phyloP scores from a whole-genome alignment of 2,113 vertebrate species.

The Smithornis capensis region DNA sequence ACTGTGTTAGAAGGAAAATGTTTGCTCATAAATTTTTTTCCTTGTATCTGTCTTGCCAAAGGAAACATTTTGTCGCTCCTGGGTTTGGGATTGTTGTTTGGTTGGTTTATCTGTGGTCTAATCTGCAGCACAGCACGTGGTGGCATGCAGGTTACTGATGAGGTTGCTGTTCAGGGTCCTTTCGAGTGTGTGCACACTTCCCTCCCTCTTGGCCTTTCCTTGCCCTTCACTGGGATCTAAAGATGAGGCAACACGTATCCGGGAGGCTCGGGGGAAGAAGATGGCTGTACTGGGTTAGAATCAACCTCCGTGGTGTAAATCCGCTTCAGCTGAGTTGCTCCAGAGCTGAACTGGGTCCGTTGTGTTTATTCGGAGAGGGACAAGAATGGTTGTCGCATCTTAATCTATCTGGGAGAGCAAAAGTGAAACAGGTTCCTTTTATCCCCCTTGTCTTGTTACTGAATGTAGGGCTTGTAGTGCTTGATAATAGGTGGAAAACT shows the following conservation, averaged over 20 bases:
- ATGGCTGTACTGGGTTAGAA: background rate
- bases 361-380: constrained; percentile 3
- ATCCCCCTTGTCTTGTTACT: constrained; percentile 74
- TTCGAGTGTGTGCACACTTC: constrained; percentile 20
- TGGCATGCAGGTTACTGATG: constrained; percentile 46
- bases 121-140: constrained; percentile 51
- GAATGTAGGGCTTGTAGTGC: constrained; percentile 85
- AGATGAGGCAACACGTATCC: background rate
- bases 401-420: constrained; percentile 59
- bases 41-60: constrained; percentile 89
- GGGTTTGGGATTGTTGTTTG: constrained; percentile 69
- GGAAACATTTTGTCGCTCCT: constrained; percentile 84
- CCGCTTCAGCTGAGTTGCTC: background rate
- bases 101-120: constrained; percentile 73
- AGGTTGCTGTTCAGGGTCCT: constrained; percentile 63
- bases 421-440: constrained; percentile 60
- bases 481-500: constrained; percentile 71
- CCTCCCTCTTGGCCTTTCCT: constrained; percentile 31
- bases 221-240: constrained; percentile 14
- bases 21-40: constrained; percentile 67
- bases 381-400: constrained; percentile 12
- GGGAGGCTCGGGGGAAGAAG: background rate
- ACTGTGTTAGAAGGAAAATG: constrained; percentile 73
- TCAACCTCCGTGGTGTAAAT: background rate
- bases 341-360: constrained; percentile 30